Base-by-base conservation (phyloP, 1,140 invertebrate genomes). In the Maniola jurtina region DNA sequence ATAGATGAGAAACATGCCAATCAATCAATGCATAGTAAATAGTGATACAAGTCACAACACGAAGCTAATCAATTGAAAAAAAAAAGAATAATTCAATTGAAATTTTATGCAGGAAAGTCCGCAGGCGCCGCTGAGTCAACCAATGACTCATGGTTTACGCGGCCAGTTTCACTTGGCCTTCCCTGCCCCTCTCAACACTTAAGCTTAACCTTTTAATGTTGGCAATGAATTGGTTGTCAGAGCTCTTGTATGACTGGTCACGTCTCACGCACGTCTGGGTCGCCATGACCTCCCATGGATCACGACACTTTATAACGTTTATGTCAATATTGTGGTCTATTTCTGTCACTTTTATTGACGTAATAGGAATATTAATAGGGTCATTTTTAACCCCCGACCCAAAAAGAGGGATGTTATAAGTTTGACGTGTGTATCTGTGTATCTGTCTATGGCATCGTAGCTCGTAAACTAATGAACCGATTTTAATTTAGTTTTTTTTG, bases 201-300 rank as follows among this genome's bases (percentile, higher is more conserved):
- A 16, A n/a, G 9, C 33, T 25, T 47, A 33, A 6, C 10, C n/a
- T 36, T 57, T 36, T 10, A 45, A 16, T 58, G 59, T 40, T 56
- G 62, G 55, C 15, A 45, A 38, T 66, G 64, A 65, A 70, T 73
- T 16, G 68, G 52, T 47, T 58, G 59, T 52, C 16, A 15, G 38
- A 40, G 69, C 9, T 68, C 69, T 40, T 34, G 48, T 13, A 54
- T 15, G 7, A 55, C 10, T 76, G 76, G 73, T 62, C 45, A 10
- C 13, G 64, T 75, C 66, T 71, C 75, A 75, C 75, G 75, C 73
- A 75, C 66, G 75, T 77, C 70, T 75, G 63, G 62, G 13, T 8
- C 42, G 15, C 35, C 50, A 38, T 73, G 74, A 73, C 68, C 74
- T 76, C 66, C 45, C 61, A 47, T 61, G 40, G 59, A 16, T 67